Conservation (phyloP, 2,888 invertebrate species). For the Notodromas monacha region DNA sequence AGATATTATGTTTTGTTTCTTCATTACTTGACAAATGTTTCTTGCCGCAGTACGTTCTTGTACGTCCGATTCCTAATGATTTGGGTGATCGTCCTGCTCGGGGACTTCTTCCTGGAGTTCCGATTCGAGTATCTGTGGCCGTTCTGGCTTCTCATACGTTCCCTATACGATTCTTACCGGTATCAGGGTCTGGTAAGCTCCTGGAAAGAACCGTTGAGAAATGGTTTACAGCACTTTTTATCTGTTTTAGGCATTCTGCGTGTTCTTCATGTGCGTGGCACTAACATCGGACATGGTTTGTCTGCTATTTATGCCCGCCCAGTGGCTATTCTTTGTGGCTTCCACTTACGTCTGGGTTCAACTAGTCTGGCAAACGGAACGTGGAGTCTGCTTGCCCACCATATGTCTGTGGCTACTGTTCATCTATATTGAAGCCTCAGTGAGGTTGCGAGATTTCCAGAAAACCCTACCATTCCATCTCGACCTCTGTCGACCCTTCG, state of each 20-base stretch:
- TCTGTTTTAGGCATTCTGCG: slow-evolving; percentile 52
- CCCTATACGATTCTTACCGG: slow-evolving; percentile 84
- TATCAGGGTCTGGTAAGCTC: slow-evolving; percentile 90
- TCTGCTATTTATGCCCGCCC: slow-evolving; percentile 77
- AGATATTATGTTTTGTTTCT: too few relatives aligned
- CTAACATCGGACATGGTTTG: slow-evolving; percentile 93
- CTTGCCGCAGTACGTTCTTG: slow-evolving; percentile 40
- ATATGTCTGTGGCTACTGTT: slow-evolving; percentile 70
- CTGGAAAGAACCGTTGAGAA: too few relatives aligned
- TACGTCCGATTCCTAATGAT: slow-evolving; percentile 79
- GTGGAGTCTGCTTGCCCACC: slow-evolving; percentile 75
- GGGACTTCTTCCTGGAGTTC: slow-evolving; percentile 87
- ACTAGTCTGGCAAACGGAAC: slow-evolving; percentile 87
- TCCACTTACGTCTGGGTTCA: slow-evolving; percentile 98
- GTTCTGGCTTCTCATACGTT: slow-evolving; percentile 76
- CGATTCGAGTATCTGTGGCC: slow-evolving; percentile 98
- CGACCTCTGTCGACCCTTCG: slow-evolving; percentile 74
- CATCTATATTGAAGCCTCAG: slow-evolving; percentile 71
- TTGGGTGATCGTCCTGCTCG: slow-evolving; percentile 74
- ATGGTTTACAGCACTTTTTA: too few relatives aligned
- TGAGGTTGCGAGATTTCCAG: slow-evolving; percentile 32
- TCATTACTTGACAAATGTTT: too few relatives aligned
- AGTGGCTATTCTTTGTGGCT: slow-evolving; percentile 87
- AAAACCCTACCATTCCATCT: slow-evolving; percentile 50
- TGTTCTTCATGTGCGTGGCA: slow-evolving; percentile 89